A percentile compares a stretch with the other conserved stretches of the same genome.
Conservation (phyloP, 2,888 invertebrate genomes). For the Gerris lacustris region DNA sequence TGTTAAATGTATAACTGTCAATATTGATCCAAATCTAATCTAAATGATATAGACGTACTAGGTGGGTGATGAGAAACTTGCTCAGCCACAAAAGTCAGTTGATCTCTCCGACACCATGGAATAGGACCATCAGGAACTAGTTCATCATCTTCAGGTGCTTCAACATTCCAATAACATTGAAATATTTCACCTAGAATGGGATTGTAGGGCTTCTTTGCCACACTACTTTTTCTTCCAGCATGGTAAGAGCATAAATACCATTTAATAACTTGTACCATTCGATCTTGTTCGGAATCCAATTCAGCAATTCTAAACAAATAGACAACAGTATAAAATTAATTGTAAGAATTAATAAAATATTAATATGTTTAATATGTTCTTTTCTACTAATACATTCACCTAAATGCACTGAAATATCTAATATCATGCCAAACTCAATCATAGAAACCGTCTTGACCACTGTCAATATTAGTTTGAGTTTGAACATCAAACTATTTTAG, state of each 20-base stretch:
- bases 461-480: too few relatives aligned
- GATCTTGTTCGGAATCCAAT: constrained; percentile 66
- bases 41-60: constrained; percentile 41
- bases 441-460: too few relatives aligned
- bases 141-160: constrained; percentile 27
- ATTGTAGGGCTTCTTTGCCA: constrained; percentile 98
- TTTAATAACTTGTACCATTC: constrained; percentile 85
- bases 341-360: neutral
- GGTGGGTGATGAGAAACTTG: constrained; percentile 99
- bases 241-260: constrained; percentile 99
- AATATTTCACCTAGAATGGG: constrained; percentile 96
- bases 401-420: neutral
- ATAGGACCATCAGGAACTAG: constrained; percentile 67
- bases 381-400: neutral
- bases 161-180: constrained; percentile 72
- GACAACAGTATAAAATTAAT: constrained; percentile 8
- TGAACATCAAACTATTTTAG: too few relatives aligned
- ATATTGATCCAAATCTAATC: too few relatives aligned
- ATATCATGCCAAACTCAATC: too few relatives aligned
- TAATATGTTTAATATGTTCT: neutral
- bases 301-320: constrained; percentile 65
- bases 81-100: constrained; percentile 89
- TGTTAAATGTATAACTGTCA: too few relatives aligned
- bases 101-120: constrained; percentile 77
- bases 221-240: constrained; percentile 90